Evolutionary conservation across 2,888 invertebrate species (phyloP), one percentile per base, ranked within the genome.

Genomic region (Tinea pellionella): DNA sequence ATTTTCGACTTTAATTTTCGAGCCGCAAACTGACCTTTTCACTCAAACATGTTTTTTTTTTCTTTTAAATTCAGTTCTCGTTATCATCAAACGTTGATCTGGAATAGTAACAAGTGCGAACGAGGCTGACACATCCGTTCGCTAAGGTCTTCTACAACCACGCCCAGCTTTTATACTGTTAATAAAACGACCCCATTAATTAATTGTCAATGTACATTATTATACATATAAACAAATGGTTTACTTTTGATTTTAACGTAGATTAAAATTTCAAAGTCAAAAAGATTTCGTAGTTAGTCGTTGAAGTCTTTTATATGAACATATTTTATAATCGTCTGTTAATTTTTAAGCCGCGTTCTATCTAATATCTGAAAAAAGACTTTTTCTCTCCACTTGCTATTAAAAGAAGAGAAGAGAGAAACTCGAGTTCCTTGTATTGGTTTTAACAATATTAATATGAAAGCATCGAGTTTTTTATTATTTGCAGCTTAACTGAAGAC

Each of bases 41-140:
- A 78, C 80, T 85, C 81, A 77, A 71, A 65, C 68, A 68, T 63
- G 70, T 69, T 72, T 66, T 73, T 75, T 72, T 72, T n/a, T 42
- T 75, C 74, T 70, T 73, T 73, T 76, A 42, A 59, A 59, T 41
- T 78, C 74, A 72, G 77, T 76, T 73, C 72, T 72, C 71, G 74
- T 81, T 82, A 83, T 83, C 81, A 76, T 78, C 77, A 74, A 74
- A 74, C 73, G 72, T 72, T 67, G 78, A 81, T 80, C 80, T 77
- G 78, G 72, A 75, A 73, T 72, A 67, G 68, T 68, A 29, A 16
- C 13, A 41, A 43, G 43, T 63, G 64, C 67, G 70, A 74, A 69
- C 80, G 80, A 81, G 82, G 81, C 80, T 80, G 77, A 77, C 53
- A 80, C 80, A 82, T 83, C 82, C 84, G 81, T 72, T 80, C 77